These are phyloP conservation scores for Brachionus manjavacas DNA, from an alignment of 1,140 invertebrate genomes.

Conservation along the genomic window DNA sequence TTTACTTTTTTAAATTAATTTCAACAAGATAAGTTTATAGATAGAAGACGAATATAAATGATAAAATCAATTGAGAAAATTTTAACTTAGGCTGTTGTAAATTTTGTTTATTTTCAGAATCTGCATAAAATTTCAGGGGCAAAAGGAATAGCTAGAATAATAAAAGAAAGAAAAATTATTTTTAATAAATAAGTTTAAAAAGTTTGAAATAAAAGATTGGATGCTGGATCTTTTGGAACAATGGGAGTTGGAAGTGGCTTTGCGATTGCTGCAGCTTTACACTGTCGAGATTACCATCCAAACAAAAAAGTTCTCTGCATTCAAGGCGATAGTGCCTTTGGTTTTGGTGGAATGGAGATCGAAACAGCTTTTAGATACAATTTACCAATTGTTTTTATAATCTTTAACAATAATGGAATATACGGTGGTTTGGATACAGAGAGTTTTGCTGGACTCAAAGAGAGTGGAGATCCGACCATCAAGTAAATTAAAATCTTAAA, in stretches of 20 bases:
- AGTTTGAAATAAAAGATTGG: conserved; percentile 48
- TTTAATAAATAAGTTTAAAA: no score
- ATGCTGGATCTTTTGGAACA: conserved; percentile 79
- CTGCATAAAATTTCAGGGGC: no score
- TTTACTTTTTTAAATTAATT: no score
- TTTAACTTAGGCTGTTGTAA: no score
- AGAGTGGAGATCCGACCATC: neutral
- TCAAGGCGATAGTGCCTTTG: conserved; percentile 91
- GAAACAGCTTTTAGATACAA: conserved; percentile 92
- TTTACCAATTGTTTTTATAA: conserved; percentile 79
- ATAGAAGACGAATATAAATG: no score
- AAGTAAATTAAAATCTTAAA: neutral
- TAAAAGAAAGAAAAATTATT: no score
- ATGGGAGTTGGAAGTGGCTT: conserved; percentile 93
- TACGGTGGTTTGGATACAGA: conserved; percentile 58
- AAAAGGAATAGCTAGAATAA: no score
- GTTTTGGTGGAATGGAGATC: conserved; percentile 94
- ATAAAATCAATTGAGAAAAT: no score
- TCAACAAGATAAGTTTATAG: no score
- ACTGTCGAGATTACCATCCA: conserved; percentile 73
- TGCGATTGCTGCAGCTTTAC: conserved; percentile 83
- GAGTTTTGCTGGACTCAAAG: neutral
- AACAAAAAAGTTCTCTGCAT: conserved; percentile 75
- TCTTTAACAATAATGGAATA: conserved; percentile 94
- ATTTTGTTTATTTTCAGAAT: no score